A percentile compares a stretch with the other conserved stretches of the same genome.
Evolutionary conservation across 2,888 invertebrate genomes (phyloP).

Genomic region (Apodemia mormo): DNA sequence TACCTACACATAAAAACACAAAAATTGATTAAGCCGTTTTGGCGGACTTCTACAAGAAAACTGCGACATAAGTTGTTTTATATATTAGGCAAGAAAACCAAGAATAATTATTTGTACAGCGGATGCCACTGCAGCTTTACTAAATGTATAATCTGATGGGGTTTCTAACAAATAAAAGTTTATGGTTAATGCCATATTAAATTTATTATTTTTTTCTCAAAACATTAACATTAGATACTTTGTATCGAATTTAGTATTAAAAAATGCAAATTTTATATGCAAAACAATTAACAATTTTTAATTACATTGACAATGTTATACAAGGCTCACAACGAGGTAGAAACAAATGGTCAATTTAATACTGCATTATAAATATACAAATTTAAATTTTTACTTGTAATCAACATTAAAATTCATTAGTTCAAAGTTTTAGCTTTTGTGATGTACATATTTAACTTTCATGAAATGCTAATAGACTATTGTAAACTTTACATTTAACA

Average conservation of each 20-base stretch:
- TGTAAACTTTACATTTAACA: neutral
- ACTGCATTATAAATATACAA: constrained; percentile 8
- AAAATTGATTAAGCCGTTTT: too few species aligned
- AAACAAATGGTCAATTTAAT: neutral
- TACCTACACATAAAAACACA: too few species aligned
- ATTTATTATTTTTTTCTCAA: constrained; percentile 10
- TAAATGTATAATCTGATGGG: too few species aligned
- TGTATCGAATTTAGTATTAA: constrained; percentile 12
- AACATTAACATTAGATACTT: constrained; percentile 8
- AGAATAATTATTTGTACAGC: too few species aligned
- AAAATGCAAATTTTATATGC: constrained; percentile 12
- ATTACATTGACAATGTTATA: constrained; percentile 4
- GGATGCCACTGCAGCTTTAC: too few species aligned
- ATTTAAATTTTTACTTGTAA: neutral
- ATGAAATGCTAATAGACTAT: neutral
- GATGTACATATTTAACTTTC: neutral
- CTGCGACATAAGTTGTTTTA: too few species aligned
- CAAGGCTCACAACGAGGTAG: constrained; percentile 7
- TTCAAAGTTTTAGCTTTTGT: constrained; percentile 6
- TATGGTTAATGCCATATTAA: neutral
- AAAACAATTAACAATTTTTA: constrained; percentile 15
- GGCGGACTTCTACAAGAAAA: too few species aligned
- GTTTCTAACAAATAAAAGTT: neutral
- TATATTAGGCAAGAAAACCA: too few species aligned
- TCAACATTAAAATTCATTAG: neutral